Evolutionary conservation across 2,113 vertebrate genomes (phyloP), one percentile per base, ranked within the genome.

Genomic region (Microtus ochrogaster): DNA sequence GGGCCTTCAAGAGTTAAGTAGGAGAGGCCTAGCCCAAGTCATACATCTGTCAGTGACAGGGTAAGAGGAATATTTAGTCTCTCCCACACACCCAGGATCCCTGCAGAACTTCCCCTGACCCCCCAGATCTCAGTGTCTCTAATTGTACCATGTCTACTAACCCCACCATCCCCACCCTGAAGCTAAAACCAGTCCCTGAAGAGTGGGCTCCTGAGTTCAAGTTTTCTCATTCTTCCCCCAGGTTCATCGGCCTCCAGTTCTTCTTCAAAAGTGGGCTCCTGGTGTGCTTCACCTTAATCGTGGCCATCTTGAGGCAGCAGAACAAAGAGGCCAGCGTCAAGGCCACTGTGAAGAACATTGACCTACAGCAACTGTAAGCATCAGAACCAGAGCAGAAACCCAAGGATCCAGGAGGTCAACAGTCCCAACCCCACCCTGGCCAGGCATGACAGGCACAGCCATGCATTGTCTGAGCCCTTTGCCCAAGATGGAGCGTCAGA

Each of bases 181-280:
- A 73, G 63, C 52, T 22, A 16, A 58, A 16, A 36, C 49, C 14
- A 66, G 39, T 41, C 58, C 87, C 65, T 72, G 19, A 24, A 44
- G 4, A 0, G n/a, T 9, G 30, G 26, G 58, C n/a, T 66, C 61
- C 66, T 74, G 26, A 82, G 36, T 82, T 88, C 89, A 91, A 17
- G 1, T 7, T 55, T n/a, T 21, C 55, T 26, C 21, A 4, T 41
- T 68, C 90, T 66, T 84, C 83, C 82, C 85, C 8, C 98, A 99
- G 99, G 97, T 99, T 98, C 21, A 96, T 99, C 0, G 99, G 99
- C 7, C 98, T 99, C 22, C 99, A 99, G 97, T 85, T 98, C 13
- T 98, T 99, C 97, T 99, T 99, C 41, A 97, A 99, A 93, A 96
- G 96, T 0, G 98, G 98, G 0, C 97, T 98, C 0, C 97, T 99